Percentiles rank a stretch among this genome's conserved stretches.
These are phyloP conservation scores for Cephus cinctus DNA, from an alignment of 1,140 invertebrate species.

Conservation along the genomic window DNA sequence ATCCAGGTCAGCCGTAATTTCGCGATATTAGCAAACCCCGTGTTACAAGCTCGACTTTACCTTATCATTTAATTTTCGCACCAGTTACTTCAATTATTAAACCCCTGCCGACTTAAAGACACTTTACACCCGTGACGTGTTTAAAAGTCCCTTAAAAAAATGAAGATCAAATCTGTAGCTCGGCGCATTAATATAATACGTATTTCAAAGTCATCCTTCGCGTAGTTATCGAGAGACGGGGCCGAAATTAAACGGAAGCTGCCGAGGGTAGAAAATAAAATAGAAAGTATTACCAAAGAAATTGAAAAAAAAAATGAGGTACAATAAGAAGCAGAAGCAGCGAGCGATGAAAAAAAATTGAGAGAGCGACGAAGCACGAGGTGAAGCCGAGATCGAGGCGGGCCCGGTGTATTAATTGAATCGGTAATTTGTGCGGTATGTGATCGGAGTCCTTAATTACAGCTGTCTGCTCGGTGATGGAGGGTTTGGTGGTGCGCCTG, in stretches of 20 bases:
- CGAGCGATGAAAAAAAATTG: not conserved
- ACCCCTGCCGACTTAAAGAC: not conserved
- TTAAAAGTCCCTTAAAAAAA: not conserved
- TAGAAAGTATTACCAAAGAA: no score
- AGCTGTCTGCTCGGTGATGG: slow-evolving; percentile 6
- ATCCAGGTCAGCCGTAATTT: no score
- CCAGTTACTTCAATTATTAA: not conserved
- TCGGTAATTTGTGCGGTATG: slow-evolving; percentile 21
- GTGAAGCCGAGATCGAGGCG: slow-evolving; percentile 7
- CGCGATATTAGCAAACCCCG: no score
- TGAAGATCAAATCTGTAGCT: not conserved
- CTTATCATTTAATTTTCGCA: not conserved
- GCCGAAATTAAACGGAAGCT: slow-evolving; percentile 23
- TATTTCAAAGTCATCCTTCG: not conserved
- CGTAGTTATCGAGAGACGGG: not conserved
- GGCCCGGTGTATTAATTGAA: slow-evolving; percentile 24
- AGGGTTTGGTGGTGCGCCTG: not conserved
- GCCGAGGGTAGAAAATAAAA: no score
- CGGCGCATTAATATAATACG: not conserved
- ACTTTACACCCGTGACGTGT: no score
- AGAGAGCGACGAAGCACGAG: not conserved
- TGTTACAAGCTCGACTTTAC: not conserved
- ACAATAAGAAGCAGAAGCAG: not conserved
- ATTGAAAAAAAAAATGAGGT: not conserved
- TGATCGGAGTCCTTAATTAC: slow-evolving; percentile 24